Evolutionary conservation across 2,888 invertebrate genomes (phyloP).

Genomic region (Tridacna crocea): DNA sequence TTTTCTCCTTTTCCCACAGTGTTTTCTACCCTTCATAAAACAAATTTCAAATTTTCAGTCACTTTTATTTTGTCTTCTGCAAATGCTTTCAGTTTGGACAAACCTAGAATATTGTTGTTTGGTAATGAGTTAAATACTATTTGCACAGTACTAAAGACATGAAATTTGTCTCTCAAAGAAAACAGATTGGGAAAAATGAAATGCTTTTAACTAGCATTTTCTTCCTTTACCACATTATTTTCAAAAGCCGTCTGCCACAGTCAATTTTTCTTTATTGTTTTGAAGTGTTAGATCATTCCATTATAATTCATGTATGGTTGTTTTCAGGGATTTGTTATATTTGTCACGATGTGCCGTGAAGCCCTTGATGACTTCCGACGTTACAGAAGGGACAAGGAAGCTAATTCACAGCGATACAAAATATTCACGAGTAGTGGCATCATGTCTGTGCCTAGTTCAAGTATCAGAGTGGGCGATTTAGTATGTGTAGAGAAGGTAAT

Average conservation of each 20-base stretch:
- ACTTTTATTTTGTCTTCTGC: too few species aligned
- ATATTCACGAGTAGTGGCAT: constrained; percentile 89
- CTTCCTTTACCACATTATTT: background rate
- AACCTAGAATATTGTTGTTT: too few species aligned
- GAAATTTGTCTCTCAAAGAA: too few species aligned
- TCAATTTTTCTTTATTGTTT: background rate
- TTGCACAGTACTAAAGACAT: too few species aligned
- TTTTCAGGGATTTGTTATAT: constrained; percentile 93
- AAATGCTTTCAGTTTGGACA: too few species aligned
- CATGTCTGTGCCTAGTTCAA: constrained; percentile 89
- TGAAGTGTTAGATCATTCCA: background rate
- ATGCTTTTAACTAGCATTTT: too few species aligned
- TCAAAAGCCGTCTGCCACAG: background rate
- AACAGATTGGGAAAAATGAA: too few species aligned
- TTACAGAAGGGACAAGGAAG: constrained; percentile 96
- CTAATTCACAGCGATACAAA: constrained; percentile 96
- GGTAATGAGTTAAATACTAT: too few species aligned
- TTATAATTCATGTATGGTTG: background rate
- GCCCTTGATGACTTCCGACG: constrained; percentile 98
- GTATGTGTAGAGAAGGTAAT: constrained; percentile 92
- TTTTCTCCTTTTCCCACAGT: background rate
- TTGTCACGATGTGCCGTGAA: constrained; percentile 97
- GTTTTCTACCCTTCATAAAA: too few species aligned
- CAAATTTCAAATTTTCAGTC: too few species aligned
- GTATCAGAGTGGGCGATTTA: constrained; percentile 91